Conservation (phyloP, 2,888 invertebrate species). For the Phrixothrix hirtus region DNA sequence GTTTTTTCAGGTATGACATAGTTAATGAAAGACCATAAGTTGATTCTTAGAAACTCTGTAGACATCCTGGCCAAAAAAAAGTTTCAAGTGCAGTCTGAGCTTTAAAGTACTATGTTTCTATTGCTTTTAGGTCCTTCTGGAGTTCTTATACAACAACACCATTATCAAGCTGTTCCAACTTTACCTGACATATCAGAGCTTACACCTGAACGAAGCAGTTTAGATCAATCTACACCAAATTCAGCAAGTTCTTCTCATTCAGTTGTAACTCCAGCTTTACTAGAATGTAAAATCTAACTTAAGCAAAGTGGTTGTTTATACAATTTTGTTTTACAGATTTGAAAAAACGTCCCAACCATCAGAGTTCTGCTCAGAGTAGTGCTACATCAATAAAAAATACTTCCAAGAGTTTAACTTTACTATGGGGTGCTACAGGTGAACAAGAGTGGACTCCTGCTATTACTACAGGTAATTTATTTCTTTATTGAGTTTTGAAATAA, state of each 20-base stretch:
- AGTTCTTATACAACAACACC: conserved; percentile 90
- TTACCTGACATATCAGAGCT: conserved; percentile 46
- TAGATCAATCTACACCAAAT: conserved; percentile 9
- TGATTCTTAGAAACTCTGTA: too few species aligned
- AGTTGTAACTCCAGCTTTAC: conserved; percentile 55
- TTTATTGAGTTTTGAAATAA: too few species aligned
- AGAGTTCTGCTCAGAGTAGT: conserved; percentile 43
- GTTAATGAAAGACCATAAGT: too few species aligned
- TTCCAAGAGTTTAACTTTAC: conserved; percentile 65
- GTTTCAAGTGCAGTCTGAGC: too few species aligned
- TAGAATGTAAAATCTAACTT: conserved; percentile 61
- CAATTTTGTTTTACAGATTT: conserved; percentile 46
- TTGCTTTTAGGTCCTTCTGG: conserved; percentile 81
- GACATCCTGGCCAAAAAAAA: too few species aligned
- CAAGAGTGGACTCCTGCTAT: conserved; percentile 97
- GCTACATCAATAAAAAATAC: conserved; percentile 45
- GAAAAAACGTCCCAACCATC: conserved; percentile 53
- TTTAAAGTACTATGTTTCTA: too few species aligned
- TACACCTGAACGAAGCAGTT: conserved; percentile 9
- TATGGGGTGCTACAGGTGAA: conserved; percentile 96
- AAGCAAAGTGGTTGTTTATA: too few species aligned
- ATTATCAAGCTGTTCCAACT: conserved; percentile 83
- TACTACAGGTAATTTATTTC: conserved; percentile 94
- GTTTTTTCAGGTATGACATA: too few species aligned
- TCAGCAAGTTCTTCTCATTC: conserved; percentile 7